Base-by-base conservation (phyloP, 2,888 invertebrate genomes). In the Dione vanillae region DNA sequence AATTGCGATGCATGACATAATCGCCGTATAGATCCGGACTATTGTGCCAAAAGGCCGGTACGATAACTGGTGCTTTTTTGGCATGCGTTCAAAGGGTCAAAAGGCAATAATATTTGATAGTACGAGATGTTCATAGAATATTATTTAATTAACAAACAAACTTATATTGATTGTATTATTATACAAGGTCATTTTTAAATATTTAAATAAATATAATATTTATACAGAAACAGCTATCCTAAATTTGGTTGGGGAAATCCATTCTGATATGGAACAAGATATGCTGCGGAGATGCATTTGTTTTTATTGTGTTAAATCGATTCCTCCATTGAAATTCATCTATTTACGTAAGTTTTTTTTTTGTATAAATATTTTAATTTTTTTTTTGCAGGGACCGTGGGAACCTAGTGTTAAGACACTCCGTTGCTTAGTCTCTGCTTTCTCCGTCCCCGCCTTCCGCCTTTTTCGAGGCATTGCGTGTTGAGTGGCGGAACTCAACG, bases 1-100 rank as follows among this genome's bases (percentile, higher is more conserved):
- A 85, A 88, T 86, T 81, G 85, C 83, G 83, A 81, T 83, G 88
- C 87, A 90, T 93, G 92, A 93, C 92, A 92, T 91, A 92, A 93
- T 90, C 92, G 84, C 89, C 83, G 78, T 79, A 86, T 88, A 86
- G 89, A 92, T 91, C 89, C 91, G 88, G 87, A 85, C 87, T 83
- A 85, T 78, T 84, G 89, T 91, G 92, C 92, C 92, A 92, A 90
- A 86, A 83, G 80, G 76, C 82, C 78, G 83, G 80, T 79, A 78
- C 83, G 79, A 80, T 82, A 81, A 82, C 83, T 80, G 82, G 78
- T 80, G 80, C 77, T 86, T 88, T 90, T 89, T 89, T 93, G 92
- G 92, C 92, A 88, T 80, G 74, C 78, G 81, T 78, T 89, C 92
- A 91, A 88, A 83, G 84, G 90, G 90, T 91, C 90, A 89, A 87